Evolutionary conservation across 2,113 vertebrate species (phyloP).

Genomic region (Manacus vitellinus): DNA sequence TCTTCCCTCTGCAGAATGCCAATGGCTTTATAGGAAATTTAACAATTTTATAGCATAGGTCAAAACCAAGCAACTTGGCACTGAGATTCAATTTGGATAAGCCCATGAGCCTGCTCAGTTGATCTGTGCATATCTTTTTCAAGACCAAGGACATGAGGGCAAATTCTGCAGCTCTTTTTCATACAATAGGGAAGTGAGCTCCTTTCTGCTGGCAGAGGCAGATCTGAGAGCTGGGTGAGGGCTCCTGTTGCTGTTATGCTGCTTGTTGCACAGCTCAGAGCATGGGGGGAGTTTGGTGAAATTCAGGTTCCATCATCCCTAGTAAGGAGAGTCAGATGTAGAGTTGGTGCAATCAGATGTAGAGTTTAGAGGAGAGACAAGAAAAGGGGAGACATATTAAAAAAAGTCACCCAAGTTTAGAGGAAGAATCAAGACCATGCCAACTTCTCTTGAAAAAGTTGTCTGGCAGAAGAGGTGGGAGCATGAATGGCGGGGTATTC

Average conservation of each 20-base stretch:
- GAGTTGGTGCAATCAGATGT: neutral
- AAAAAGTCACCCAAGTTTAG: neutral
- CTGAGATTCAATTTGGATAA: conserved; percentile 32
- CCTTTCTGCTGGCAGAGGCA: neutral
- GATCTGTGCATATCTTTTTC: neutral
- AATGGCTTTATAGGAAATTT: neutral
- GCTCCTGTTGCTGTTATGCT: neutral
- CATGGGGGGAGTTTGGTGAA: neutral
- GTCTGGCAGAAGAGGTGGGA: neutral
- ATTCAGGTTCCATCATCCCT: neutral
- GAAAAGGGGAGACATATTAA: neutral
- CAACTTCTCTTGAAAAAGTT: neutral
- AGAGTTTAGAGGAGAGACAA: neutral
- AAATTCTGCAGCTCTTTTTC: neutral
- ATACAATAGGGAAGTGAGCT: neutral
- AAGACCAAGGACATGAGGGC: neutral
- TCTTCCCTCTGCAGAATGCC: neutral
- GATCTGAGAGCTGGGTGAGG: fast-evolving
- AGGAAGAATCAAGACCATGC: neutral
- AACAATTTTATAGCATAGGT: neutral
- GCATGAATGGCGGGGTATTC: neutral
- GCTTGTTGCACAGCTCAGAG: neutral
- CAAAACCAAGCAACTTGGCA: neutral
- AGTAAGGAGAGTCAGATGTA: neutral
- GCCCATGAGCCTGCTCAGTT: neutral